phyloP scores from a whole-genome alignment of 1,140 invertebrate species.

The Hestina assimilis region DNA sequence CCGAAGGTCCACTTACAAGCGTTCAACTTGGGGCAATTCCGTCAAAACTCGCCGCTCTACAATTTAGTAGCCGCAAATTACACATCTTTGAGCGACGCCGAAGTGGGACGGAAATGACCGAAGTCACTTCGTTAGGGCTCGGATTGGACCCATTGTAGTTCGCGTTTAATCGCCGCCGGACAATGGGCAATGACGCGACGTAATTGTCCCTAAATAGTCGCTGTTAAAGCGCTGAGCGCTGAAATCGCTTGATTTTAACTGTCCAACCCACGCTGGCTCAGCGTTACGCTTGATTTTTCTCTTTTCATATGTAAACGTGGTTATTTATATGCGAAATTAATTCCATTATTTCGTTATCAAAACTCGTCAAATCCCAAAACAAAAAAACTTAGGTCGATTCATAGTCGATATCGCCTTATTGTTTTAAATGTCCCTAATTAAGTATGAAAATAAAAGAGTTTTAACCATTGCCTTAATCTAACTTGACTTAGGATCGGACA shows the following conservation, averaged over 20 bases:
- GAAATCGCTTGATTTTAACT: constrained; percentile 60
- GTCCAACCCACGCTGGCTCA: constrained; percentile 17
- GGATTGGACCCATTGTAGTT: constrained; percentile 66
- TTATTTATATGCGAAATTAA: neutral
- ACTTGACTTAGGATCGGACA: too few species aligned
- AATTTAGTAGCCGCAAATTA: constrained; percentile 73
- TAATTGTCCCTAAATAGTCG: constrained; percentile 72
- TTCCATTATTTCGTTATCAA: too few species aligned
- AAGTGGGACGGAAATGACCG: constrained; percentile 62
- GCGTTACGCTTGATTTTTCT: constrained; percentile 21
- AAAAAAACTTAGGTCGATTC: too few species aligned
- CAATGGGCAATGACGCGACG: constrained; percentile 65
- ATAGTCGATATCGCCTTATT: too few species aligned
- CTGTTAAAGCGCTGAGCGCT: constrained; percentile 43
- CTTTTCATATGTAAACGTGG: neutral
- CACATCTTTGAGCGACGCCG: constrained; percentile 62
- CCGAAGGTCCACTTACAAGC: constrained; percentile 51
- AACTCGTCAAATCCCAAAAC: too few species aligned
- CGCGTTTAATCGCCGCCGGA: constrained; percentile 57
- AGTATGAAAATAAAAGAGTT: too few species aligned
- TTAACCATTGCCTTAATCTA: too few species aligned
- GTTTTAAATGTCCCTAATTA: too few species aligned
- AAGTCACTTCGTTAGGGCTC: constrained; percentile 72
- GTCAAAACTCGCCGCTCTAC: constrained; percentile 53
- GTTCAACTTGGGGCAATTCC: constrained; percentile 44